These are phyloP conservation scores for Phoeniculus purpureus DNA, from an alignment of 2,797 vertebrate genomes.

Conservation along the genomic window DNA sequence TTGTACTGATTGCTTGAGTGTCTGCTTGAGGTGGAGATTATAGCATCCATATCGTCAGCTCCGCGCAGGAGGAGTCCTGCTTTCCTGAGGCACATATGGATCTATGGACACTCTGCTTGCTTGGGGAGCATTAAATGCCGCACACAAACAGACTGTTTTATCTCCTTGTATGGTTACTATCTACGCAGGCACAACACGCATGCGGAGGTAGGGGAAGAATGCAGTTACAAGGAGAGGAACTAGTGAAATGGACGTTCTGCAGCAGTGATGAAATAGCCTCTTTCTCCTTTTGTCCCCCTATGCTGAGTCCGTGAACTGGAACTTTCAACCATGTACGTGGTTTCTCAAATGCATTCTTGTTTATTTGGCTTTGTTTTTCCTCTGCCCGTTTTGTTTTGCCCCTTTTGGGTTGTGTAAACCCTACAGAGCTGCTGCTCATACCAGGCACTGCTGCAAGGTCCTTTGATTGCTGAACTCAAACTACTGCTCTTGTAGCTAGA, in stretches of 20 bases:
- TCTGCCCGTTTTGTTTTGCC: too few species aligned
- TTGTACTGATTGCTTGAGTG: neutral
- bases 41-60: neutral
- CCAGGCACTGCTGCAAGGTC: neutral
- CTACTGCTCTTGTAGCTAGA: neutral
- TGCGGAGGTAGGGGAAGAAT: neutral
- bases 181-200: neutral
- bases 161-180: neutral
- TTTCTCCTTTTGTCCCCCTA: constrained; percentile 49
- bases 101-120: accelerated
- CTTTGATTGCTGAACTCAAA: neutral
- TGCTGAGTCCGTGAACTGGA: constrained; percentile 7
- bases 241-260: neutral
- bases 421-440: neutral
- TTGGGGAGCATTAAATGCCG: neutral
- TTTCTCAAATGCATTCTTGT: constrained; percentile 48
- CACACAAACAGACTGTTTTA: neutral
- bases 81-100: neutral
- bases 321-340: constrained; percentile 33
- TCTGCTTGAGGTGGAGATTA: neutral
- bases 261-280: neutral
- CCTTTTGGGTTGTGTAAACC: neutral
- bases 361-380: constrained; percentile 21
- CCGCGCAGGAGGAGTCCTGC: neutral
- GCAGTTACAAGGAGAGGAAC: neutral